phyloP scores from a whole-genome alignment of 2,888 invertebrate genomes.

The Rambutsinella grinnellia region DNA sequence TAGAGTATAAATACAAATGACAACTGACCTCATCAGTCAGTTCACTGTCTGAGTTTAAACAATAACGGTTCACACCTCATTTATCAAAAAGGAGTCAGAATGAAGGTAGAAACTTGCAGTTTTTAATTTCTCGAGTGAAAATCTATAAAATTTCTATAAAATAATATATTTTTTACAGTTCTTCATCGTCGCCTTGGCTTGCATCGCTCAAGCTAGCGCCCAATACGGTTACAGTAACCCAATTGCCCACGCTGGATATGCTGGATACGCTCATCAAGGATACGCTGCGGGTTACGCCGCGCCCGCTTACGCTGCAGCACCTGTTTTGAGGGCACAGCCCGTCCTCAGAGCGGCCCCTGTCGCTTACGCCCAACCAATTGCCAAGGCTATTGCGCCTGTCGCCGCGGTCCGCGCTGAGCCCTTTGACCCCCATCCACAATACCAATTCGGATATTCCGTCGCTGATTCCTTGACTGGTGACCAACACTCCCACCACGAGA shows the following conservation, averaged over 20 bases:
- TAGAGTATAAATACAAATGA: constrained; percentile 19
- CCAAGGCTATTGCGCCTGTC: background rate
- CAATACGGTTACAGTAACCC: background rate
- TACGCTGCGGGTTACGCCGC: background rate
- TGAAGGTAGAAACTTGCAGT: background rate
- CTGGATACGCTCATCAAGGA: constrained; percentile 1
- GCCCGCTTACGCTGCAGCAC: constrained; percentile 59
- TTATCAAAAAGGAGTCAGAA: constrained; percentile 7
- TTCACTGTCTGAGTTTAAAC: constrained; percentile 12
- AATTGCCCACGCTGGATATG: constrained; percentile 4
- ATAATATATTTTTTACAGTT: constrained; percentile 16
- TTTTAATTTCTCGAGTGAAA: constrained; percentile 4
- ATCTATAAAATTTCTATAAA: background rate
- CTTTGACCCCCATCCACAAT: constrained; percentile 57
- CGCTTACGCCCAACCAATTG: background rate
- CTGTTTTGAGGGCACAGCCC: background rate
- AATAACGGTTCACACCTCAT: background rate
- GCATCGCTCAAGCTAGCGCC: constrained; percentile 9
- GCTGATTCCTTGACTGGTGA: constrained; percentile 16
- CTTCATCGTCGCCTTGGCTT: constrained; percentile 23
- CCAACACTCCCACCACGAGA: constrained; percentile 19
- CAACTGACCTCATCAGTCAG: constrained; percentile 26
- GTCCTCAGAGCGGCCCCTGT: background rate
- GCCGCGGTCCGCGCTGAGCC: constrained; percentile 40
- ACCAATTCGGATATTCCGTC: constrained; percentile 52